Evolutionary conservation across 2,797 vertebrate species (phyloP).

Genomic region (Falco peregrinus): DNA sequence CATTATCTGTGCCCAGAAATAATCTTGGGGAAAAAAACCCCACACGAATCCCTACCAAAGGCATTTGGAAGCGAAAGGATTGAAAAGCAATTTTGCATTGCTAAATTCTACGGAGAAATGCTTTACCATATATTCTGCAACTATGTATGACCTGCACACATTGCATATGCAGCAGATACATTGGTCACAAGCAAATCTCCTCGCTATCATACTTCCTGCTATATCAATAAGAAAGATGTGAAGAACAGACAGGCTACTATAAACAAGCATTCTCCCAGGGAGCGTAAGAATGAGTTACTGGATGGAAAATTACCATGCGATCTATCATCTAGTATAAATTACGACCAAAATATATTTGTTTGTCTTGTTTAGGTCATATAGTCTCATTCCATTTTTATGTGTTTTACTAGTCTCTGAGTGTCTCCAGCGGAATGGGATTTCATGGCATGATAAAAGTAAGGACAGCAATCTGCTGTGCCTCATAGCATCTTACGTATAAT

Average conservation of each 20-base stretch:
- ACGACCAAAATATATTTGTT: background rate
- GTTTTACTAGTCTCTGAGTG: background rate
- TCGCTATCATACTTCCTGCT: background rate
- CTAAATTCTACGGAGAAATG: background rate
- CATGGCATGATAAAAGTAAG: background rate
- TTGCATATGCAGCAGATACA: background rate
- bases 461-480: background rate
- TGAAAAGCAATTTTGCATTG: background rate
- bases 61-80: background rate
- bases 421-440: background rate
- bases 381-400: background rate
- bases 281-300: background rate
- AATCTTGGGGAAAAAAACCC: background rate
- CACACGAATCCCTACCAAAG: background rate
- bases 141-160: background rate
- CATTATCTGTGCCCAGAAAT: constrained; percentile 26
- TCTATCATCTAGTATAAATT: background rate
- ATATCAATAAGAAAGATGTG: background rate
- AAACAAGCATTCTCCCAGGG: constrained; percentile 11
- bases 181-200: background rate
- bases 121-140: background rate
- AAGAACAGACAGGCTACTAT: background rate
- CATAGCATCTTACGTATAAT: background rate
- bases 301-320: background rate
- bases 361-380: background rate